Evolutionary conservation across 1,140 invertebrate genomes (phyloP).

Genomic region (Zaprionus capensis): DNA sequence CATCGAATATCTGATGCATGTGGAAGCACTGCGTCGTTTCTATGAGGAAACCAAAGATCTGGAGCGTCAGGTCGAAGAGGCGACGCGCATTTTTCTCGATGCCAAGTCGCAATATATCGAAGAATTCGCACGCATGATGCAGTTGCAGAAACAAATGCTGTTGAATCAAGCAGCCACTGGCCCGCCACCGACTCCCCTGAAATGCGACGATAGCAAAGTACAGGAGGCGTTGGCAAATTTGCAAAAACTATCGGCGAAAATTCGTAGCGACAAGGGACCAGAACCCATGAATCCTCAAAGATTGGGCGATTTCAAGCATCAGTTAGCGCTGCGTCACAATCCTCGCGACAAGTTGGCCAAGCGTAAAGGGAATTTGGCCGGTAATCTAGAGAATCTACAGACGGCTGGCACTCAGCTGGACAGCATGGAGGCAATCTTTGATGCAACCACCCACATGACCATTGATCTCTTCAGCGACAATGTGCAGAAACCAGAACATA

Average conservation of each 20-base stretch:
- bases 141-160: conserved; percentile 35
- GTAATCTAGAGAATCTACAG: conserved; percentile 33
- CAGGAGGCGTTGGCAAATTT: background rate
- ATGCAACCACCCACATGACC: conserved; percentile 45
- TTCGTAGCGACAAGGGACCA: conserved; percentile 33
- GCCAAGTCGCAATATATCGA: conserved; percentile 56
- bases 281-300: background rate
- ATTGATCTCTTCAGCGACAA: conserved; percentile 51
- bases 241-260: background rate
- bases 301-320: conserved; percentile 32
- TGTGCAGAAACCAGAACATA: conserved; percentile 10
- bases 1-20: conserved; percentile 60
- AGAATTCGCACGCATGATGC: conserved; percentile 30
- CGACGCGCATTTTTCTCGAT: conserved; percentile 47
- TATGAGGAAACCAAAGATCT: conserved; percentile 54
- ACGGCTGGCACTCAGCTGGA: conserved; percentile 34
- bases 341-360: conserved; percentile 37
- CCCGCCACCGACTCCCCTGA: background rate
- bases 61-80: conserved; percentile 69
- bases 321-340: conserved; percentile 15
- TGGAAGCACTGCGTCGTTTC: conserved; percentile 66
- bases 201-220: background rate
- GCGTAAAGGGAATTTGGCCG: conserved; percentile 42
- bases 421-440: conserved; percentile 49
- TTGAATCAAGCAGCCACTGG: conserved; percentile 29